A percentile compares a stretch with the other conserved stretches of the same genome.
phyloP scores from a whole-genome alignment of 2,888 invertebrate genomes.

The Sarcophaga caerulescens region DNA sequence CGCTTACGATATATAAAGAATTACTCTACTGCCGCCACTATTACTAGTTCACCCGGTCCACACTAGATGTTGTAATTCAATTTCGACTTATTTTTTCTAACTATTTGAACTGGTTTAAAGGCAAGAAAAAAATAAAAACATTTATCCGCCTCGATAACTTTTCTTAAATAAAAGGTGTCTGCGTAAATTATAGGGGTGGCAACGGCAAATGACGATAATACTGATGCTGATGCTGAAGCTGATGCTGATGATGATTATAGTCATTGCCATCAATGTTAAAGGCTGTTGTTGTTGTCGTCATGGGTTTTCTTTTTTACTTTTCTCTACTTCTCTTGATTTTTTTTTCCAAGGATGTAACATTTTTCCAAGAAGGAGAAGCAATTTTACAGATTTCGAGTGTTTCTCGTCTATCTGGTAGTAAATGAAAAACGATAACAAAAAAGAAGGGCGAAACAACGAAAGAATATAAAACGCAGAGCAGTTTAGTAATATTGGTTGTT shows the following conservation, averaged over 20 bases:
- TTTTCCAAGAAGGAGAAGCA: not conserved
- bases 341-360: constrained; percentile 7
- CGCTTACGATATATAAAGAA: too few relatives aligned
- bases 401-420: not conserved
- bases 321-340: not conserved
- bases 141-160: not conserved
- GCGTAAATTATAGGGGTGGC: constrained; percentile 8
- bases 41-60: too few relatives aligned
- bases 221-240: not conserved
- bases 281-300: not conserved
- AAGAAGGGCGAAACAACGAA: not conserved
- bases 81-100: not conserved
- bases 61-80: not conserved
- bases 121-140: not conserved
- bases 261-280: not conserved
- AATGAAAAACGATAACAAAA: not conserved
- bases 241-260: not conserved
- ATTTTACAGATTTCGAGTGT: constrained; percentile 10
- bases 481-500: constrained; percentile 21
- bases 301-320: not conserved
- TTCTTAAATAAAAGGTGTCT: constrained; percentile 1
- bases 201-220: not conserved
- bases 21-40: too few relatives aligned
- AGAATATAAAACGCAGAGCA: not conserved
- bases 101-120: not conserved